Evolutionary conservation across 2,888 invertebrate species (phyloP), one percentile per base, ranked within the genome.

Genomic region (Caenorhabditis virilis): DNA sequence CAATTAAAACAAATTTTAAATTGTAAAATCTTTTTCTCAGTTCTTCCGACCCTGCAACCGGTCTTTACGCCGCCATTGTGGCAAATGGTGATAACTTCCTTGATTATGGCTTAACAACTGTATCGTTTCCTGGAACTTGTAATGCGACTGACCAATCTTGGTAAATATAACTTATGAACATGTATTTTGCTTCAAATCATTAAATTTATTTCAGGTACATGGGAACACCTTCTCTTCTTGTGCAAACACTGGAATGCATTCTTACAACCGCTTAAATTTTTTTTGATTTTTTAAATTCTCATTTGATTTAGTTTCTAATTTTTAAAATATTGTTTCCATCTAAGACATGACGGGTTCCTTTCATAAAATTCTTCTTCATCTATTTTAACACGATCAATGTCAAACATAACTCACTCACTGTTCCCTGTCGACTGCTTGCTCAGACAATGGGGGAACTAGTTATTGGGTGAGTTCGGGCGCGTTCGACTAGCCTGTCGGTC

Each of bases 21-120:
- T n/a, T n/a, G n/a, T n/a, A n/a, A n/a, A n/a, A n/a, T n/a, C n/a
- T n/a, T n/a, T n/a, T n/a, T n/a, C n/a, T 38, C 61, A 71, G 71
- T 11, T 36, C 52, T n/a, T 20, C 53, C 7, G 68, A 68, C 47
- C 11, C 62, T 1, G 48, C 64, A 1, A 27, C 50, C 16, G 59
- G 58, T 15, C 51, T 75, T 1, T 53, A 62, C 35, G 75, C 72
- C 0, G 74, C 64, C 5, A 74, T 76, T 27, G 69, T 76, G 0
- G 74, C 61, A 16, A 74, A 76, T 43, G 23, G 25, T 2, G 51
- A 50, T 4, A 59, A 74, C 23, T 76, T 55, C 47, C 39, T 76
- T 20, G 71, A 64, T 15, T 63, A 56, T 33, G 52, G 11, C 11
- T 23, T 33, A 0, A 50, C 20, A 13, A 59, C 48, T 1, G 59